These are phyloP conservation scores for Heterodera carotae DNA, from an alignment of 1,140 invertebrate genomes.

Conservation along the genomic window DNA sequence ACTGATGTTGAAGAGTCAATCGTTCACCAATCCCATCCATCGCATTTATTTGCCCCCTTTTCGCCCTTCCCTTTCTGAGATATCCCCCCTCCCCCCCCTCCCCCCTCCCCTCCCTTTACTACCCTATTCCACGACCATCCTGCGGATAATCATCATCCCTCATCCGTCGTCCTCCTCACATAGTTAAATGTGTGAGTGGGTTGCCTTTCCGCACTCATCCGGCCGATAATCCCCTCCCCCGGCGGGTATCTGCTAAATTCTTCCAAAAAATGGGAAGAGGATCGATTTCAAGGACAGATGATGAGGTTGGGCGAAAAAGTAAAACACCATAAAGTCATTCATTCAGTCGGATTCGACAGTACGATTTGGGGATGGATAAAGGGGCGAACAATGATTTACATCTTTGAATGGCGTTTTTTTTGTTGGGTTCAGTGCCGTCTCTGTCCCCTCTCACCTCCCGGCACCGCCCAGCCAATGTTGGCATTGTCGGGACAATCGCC, in stretches of 20 bases:
- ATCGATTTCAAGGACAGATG: not conserved
- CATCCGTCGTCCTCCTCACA: not conserved
- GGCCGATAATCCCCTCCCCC: not conserved
- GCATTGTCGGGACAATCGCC: slow-evolving; percentile 21
- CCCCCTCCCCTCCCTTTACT: not conserved
- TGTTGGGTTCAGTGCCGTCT: not conserved
- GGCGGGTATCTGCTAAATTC: not conserved
- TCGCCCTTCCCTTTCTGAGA: not conserved
- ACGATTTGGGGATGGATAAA: too few relatives aligned
- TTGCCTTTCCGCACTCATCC: not conserved
- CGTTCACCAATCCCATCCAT: too few relatives aligned
- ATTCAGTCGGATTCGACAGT: too few relatives aligned
- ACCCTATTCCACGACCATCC: not conserved
- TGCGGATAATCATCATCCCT: not conserved
- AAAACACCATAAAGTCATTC: too few relatives aligned
- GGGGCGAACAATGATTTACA: not conserved
- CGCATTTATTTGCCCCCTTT: too few relatives aligned
- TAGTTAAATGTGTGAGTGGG: not conserved
- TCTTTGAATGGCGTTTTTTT: not conserved
- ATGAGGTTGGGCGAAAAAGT: not conserved
- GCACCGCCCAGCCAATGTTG: slow-evolving; percentile 23
- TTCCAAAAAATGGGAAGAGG: not conserved
- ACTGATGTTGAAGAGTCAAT: not conserved
- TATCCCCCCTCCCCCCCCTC: not conserved
- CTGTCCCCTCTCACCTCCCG: not conserved